Evolutionary conservation across 2,888 invertebrate species (phyloP).

Genomic region (Dusona sp.): DNA sequence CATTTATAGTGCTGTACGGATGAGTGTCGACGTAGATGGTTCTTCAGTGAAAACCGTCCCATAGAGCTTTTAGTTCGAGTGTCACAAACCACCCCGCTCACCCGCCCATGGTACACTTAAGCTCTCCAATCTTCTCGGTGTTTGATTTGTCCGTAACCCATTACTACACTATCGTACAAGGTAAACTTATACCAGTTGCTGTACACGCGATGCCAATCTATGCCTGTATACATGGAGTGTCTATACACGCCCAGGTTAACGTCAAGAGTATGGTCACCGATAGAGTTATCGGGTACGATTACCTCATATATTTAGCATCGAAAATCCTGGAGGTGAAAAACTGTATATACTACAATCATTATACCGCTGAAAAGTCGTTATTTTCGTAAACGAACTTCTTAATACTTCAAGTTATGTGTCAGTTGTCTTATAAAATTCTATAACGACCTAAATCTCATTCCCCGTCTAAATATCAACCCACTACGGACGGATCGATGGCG

Average conservation of each 20-base stretch:
- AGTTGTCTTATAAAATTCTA: too few species aligned
- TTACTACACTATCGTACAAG: slow-evolving; percentile 42
- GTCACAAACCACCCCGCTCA: slow-evolving; percentile 37
- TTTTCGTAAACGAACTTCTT: background rate
- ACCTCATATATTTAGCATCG: background rate
- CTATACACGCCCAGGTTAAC: background rate
- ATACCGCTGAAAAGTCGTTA: background rate
- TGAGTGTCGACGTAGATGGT: slow-evolving; percentile 9
- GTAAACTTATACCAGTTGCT: slow-evolving; percentile 11
- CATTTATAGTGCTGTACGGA: background rate
- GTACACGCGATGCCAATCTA: background rate
- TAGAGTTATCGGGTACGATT: background rate
- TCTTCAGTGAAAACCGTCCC: slow-evolving; percentile 8
- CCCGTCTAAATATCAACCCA: background rate
- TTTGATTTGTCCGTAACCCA: slow-evolving; percentile 49
- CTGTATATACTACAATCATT: background rate
- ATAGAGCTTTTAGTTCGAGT: slow-evolving; percentile 64
- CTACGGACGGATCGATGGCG: background rate
- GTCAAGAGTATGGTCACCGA: background rate
- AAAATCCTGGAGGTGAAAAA: background rate
- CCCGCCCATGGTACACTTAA: slow-evolving; percentile 11
- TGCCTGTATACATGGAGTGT: background rate
- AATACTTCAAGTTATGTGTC: too few species aligned
- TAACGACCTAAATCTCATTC: background rate
- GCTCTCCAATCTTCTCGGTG: slow-evolving; percentile 38